Evolutionary conservation across 92 coral and sea anemone species (phyloP).

Genomic region (Meandrina meandrites): DNA sequence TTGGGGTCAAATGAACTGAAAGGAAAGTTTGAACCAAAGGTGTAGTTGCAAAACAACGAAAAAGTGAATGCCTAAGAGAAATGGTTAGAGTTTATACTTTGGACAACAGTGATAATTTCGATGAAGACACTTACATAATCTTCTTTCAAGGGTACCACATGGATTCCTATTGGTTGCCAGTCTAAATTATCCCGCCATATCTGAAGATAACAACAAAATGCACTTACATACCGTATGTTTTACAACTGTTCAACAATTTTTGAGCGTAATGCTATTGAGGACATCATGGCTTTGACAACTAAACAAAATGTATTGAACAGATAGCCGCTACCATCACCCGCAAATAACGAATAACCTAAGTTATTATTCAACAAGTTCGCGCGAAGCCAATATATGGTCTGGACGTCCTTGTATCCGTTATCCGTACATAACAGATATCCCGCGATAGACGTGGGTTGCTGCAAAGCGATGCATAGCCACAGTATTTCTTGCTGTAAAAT

Average conservation of each 20-base stretch:
- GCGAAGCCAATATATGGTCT: too few relatives aligned
- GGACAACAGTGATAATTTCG: neutral
- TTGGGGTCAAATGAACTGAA: too few relatives aligned
- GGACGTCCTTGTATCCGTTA: too few relatives aligned
- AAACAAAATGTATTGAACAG: neutral
- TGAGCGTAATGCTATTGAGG: neutral
- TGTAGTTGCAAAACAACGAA: neutral
- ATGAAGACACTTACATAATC: constrained; percentile 63
- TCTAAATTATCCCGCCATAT: constrained; percentile 52
- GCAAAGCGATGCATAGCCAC: too few relatives aligned
- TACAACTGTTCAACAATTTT: neutral
- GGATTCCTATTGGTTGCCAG: constrained; percentile 95
- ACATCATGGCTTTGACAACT: neutral
- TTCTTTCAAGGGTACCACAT: constrained; percentile 53
- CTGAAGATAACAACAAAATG: constrained; percentile 19
- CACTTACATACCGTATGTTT: neutral
- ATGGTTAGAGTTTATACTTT: neutral
- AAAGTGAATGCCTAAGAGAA: neutral
- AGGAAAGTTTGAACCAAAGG: too few relatives aligned
- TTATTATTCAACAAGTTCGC: too few relatives aligned
- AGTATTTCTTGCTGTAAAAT: too few relatives aligned
- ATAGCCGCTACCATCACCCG: too few relatives aligned
- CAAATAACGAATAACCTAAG: too few relatives aligned
- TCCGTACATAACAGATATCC: too few relatives aligned
- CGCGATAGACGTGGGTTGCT: too few relatives aligned